Base-by-base conservation (phyloP, 2,888 invertebrate species). In the Amphimallon solstitiale region DNA sequence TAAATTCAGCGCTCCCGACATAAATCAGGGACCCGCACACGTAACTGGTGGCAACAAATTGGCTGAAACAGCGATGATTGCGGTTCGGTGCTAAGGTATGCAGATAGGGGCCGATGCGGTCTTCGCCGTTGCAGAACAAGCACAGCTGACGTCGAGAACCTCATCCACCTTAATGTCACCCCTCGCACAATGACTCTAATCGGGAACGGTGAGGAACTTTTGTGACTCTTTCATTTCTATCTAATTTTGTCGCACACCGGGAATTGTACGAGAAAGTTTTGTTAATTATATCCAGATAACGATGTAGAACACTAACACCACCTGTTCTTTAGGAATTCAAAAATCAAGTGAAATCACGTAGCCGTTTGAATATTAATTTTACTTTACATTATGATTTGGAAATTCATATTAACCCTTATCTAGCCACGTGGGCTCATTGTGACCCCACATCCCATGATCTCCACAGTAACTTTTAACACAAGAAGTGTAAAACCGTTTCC, bases 181-280 rank as follows among this genome's bases (percentile, higher is more conserved):
- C 35, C 52, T 46, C 46, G 46, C 17, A 51, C 51, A 51, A 63
- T 29, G 51, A 51, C 38, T 63, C 40, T 38, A 63, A 63, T 63
- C 51, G 49, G 37, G 17, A 10, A 35, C 35, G 51, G 46, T 46
- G 17, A 46, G 21, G 17, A 10, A 17, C 15, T 1, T 10, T 35
- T 17, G 48, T 29, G 17, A 29, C 29, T 29, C 29, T 37, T 17
- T 17, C 10, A 34, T 17, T 17, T 37, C n/a, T n/a, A 1, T 1
- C 17, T 0, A 17, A n/a, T 46, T 46, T 19, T 7, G 2, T 19
- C 19, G 15, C 46, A 2, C 6, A 15, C 5, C 5, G 1, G 1
- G 29, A 1, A 9, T 5, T 7, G 6, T 5, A 29, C 5, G 5
- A 29, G 29, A 29, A 29, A 29, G 5, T 29, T 29, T 29, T 29